These are phyloP conservation scores for Ophioderma brevispina DNA, from an alignment of 35 echinoderm and acorn worm species.

Conservation along the genomic window DNA sequence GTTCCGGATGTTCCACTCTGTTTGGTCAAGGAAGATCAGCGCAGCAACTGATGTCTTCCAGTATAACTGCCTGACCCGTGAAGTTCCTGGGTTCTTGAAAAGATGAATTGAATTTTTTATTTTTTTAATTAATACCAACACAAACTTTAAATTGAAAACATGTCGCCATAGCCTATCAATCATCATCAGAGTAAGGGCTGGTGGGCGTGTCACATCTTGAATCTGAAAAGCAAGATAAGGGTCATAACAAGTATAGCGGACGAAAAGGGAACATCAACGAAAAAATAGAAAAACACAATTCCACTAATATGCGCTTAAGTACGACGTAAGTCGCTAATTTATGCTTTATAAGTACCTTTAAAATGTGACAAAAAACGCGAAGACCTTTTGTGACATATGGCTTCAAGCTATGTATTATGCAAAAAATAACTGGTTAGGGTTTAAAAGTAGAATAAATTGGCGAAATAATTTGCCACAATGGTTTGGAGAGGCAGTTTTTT, in stretches of 20 bases:
- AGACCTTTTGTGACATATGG: too few species aligned
- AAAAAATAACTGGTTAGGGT: too few species aligned
- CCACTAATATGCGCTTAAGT: neutral
- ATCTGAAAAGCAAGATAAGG: neutral
- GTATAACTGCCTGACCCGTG: neutral
- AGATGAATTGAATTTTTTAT: neutral
- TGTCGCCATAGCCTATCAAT: neutral
- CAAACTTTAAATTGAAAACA: conserved; percentile 14
- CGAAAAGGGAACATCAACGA: too few species aligned
- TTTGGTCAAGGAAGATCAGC: conserved; percentile 11
- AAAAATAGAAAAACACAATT: too few species aligned
- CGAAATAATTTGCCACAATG: too few species aligned
- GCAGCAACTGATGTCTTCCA: conserved; percentile 1
- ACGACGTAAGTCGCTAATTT: neutral
- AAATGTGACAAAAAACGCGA: too few species aligned
- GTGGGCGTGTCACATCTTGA: neutral
- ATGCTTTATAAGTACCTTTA: too few species aligned
- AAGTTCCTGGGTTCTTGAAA: neutral
- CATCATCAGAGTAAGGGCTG: neutral
- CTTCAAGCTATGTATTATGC: too few species aligned
- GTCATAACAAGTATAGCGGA: neutral
- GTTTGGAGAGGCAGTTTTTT: too few species aligned
- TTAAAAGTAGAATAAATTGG: too few species aligned
- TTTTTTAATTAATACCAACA: neutral
- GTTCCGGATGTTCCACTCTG: neutral